Conservation (phyloP, 1,140 invertebrate genomes). For the Euura lappo region DNA sequence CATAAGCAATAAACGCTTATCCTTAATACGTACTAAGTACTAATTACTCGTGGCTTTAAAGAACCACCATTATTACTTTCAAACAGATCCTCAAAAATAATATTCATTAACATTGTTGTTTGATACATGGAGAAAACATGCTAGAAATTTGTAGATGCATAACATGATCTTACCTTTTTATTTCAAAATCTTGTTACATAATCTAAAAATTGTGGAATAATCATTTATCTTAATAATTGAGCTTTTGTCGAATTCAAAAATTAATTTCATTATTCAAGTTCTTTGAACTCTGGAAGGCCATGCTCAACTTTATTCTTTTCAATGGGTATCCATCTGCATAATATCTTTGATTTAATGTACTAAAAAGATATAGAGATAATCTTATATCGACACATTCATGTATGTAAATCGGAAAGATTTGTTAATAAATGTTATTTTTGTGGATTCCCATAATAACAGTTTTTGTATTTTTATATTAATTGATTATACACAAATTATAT, state of each 20-base stretch:
- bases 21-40: background rate
- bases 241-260: too few species aligned
- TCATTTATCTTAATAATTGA: background rate
- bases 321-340: constrained; percentile 17
- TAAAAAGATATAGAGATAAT: constrained; percentile 12
- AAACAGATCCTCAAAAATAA: constrained; percentile 33
- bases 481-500: background rate
- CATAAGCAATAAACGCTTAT: constrained; percentile 1
- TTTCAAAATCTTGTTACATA: background rate
- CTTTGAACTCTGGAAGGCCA: constrained; percentile 25
- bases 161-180: background rate
- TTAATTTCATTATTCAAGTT: constrained; percentile 11
- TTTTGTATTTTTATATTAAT: constrained; percentile 2
- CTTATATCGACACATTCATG: constrained; percentile 13
- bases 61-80: constrained; percentile 4
- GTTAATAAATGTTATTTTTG: constrained; percentile 49
- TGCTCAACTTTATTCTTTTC: constrained; percentile 39
- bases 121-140: background rate
- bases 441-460: constrained; percentile 25
- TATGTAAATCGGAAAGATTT: constrained; percentile 29
- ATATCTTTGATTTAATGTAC: constrained; percentile 10
- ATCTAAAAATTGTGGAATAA: background rate
- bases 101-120: constrained; percentile 28
- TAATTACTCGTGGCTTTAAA: background rate
- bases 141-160: background rate